Evolutionary conservation across 2,113 vertebrate species (phyloP).

Genomic region (Silurus asotus): DNA sequence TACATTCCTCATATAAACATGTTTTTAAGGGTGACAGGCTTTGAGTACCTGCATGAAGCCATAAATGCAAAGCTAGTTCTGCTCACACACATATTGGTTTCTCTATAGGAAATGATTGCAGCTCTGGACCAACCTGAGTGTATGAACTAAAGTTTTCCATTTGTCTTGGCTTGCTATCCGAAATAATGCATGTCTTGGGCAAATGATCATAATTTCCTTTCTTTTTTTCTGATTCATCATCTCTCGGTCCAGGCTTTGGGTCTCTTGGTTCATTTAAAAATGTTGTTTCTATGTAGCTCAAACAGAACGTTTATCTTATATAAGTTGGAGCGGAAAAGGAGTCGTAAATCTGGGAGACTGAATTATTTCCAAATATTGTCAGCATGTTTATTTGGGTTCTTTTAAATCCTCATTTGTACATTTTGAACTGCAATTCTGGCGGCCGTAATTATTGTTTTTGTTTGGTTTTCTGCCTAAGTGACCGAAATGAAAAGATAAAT

Average conservation of each 20-base stretch:
- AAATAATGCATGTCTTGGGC: background rate
- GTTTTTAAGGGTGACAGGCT: background rate
- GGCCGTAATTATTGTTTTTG: background rate
- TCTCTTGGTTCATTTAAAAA: background rate
- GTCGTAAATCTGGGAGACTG: background rate
- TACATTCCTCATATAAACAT: conserved; percentile 24
- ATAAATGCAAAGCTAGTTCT: background rate
- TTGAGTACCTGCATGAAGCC: background rate
- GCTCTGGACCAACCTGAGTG: background rate
- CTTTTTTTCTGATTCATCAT: background rate
- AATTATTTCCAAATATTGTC: background rate
- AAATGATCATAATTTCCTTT: background rate
- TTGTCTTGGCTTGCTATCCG: background rate
- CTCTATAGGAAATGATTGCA: background rate
- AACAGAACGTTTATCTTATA: background rate
- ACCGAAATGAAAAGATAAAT: background rate
- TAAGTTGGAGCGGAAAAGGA: background rate
- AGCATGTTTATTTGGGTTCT: background rate
- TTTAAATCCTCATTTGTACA: background rate
- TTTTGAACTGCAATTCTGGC: background rate
- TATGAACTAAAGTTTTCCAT: background rate
- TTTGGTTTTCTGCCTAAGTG: background rate
- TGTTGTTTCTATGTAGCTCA: background rate
- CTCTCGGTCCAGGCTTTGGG: background rate
- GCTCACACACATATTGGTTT: background rate